Evolutionary conservation across 2,113 vertebrate genomes (phyloP), one percentile per base, ranked within the genome.

Genomic region (Procapra przewalskii): DNA sequence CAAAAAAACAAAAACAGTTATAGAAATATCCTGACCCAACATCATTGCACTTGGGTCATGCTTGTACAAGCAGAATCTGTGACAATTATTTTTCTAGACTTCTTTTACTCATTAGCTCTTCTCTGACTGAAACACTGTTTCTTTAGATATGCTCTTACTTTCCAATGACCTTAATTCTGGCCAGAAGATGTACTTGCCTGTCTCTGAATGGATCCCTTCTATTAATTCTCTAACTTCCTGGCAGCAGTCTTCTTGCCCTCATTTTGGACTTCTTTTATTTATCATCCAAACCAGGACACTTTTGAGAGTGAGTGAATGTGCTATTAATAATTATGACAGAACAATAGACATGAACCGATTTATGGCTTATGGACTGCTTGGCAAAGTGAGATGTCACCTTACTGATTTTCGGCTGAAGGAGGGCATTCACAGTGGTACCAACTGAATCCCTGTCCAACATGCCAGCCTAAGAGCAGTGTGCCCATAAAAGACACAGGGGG

Each of bases 281-380:
- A 80, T 94, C 71, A 81, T 45, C 31, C 27, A 94, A 87, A 80
- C 13, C 17, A 87, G 27, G 3, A 77, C 50, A 96, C 19, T 71
- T 82, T 17, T 90, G 80, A 88, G 52, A 90, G 6, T n/a, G 23
- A 94, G 14, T 29, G 2, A 3, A 67, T 92, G 1, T 33, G 83
- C 71, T 84, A 92, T 95, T 92, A 94, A 95, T 97, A 97, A 87
- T 80, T 79, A 92, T 75, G 96, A 95, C 86, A 97, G 55, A 82
- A 97, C 90, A 97, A 87, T 71, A 91, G 27, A 25, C 25, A 62
- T 60, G 57, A 31, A 6, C 1, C 6, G 71, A 90, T 87, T 79
- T 88, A 71, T 55, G 40, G 7, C 52, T 75, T 90, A 43, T 43
- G 23, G 29, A 94, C 57, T 62, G 1, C 21, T 79, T 94, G 55